phyloP scores from a whole-genome alignment of 2,113 vertebrate genomes.

The Clinocottus analis region DNA sequence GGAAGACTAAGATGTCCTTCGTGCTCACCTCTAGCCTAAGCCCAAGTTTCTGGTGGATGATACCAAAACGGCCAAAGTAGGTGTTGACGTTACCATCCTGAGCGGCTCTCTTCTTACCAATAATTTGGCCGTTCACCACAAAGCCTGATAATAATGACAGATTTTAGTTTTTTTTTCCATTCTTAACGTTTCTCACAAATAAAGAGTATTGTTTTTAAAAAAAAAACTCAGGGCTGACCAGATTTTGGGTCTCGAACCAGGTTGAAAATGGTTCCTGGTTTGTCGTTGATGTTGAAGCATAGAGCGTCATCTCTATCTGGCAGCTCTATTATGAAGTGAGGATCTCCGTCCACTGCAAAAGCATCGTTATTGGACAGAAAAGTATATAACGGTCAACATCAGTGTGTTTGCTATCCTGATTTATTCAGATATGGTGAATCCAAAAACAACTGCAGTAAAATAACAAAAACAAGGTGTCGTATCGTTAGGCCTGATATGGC shows the following conservation, averaged over 20 bases:
- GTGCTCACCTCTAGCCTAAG: conserved; percentile 86
- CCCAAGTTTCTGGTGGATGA: conserved; percentile 80
- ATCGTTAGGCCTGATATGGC: background rate
- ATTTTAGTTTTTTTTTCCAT: background rate
- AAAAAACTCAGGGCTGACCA: conserved; percentile 83
- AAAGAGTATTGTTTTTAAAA: background rate
- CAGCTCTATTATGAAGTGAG: conserved; percentile 93
- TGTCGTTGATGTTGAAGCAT: conserved; percentile 94
- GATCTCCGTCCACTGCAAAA: conserved; percentile 92
- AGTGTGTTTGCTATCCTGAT: background rate
- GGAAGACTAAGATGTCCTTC: conserved; percentile 82
- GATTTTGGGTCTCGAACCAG: conserved; percentile 88
- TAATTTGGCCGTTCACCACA: conserved; percentile 89
- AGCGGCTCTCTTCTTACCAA: conserved; percentile 84
- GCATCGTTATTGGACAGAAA: background rate
- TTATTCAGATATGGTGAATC: background rate
- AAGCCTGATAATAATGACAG: conserved; percentile 79
- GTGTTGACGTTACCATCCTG: conserved; percentile 77
- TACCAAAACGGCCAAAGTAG: conserved; percentile 90
- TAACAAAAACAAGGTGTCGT: background rate
- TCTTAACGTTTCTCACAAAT: background rate
- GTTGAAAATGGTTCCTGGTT: conserved; percentile 88
- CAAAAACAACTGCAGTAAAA: background rate
- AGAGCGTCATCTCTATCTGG: conserved; percentile 86
- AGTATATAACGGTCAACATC: background rate